Base-by-base conservation (phyloP, 2,888 invertebrate genomes). In the Smittia aterrima region DNA sequence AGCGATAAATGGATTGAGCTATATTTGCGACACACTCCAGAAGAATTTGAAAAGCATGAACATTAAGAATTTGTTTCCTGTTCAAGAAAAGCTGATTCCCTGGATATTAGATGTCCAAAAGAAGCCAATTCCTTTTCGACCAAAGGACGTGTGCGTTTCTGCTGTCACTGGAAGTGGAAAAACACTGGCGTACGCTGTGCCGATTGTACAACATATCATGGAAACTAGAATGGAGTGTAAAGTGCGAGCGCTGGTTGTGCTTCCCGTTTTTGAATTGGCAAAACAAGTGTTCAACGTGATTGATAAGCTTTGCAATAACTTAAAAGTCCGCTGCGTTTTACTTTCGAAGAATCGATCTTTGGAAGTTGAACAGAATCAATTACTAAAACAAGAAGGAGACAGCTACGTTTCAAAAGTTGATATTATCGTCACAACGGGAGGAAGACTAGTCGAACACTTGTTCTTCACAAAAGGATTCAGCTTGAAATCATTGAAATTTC, bases 121-220 rank as follows among this genome's bases (percentile, higher is more conserved):
- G 76, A 84, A 87, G 77, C 85, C 88, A 75, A 80, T 84, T 78
- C 84, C 86, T 27, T 85, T 90, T 78, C 89, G 92, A 83, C 92
- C 95, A 0, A 87, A 91, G 77, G 98, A 99, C 82, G 86, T 97
- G 71, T 98, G 98, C 84, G 94, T 99, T 27, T 96, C 96, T 54
- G 96, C 98, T 18, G 97, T 98, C 0, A 98, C 98, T 1, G 98
- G 97, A 18, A 97, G 96, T 85, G 98, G 98, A 20, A 98, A 98
- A 85, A 98, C 98, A 0, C 83, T 98, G 75, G 91, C 96, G 1
- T 98, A 94, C 87, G 95, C 93, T 66, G 83, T 98, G 76, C 98
- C 98, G 6, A 89, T 98, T 66, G 84, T 98, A 41, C 93, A 96
- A 84, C 86, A 73, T 16, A 25, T 64, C 9, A 82, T 73, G 80